phyloP scores from a whole-genome alignment of 2,888 invertebrate species.

The Agonopterix heracliana region DNA sequence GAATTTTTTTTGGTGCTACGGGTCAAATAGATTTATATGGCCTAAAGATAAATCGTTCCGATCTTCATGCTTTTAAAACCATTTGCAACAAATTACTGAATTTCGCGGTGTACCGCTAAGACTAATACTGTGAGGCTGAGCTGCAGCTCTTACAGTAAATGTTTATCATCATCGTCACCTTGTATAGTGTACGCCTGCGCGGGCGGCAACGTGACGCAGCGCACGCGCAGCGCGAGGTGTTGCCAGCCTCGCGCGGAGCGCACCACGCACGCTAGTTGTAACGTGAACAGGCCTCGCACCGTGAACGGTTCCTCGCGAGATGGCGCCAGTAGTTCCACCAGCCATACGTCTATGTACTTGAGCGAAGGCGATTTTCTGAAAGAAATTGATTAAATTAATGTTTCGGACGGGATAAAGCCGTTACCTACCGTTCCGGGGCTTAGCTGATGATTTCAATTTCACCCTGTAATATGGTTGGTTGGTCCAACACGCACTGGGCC shows the following conservation, averaged over 20 bases:
- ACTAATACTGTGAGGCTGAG: too few relatives aligned
- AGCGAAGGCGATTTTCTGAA: conserved; percentile 75
- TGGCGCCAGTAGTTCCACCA: conserved; percentile 91
- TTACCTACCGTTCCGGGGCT: too few relatives aligned
- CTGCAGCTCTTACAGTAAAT: too few relatives aligned
- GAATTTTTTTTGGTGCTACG: too few relatives aligned
- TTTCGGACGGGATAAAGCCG: neutral
- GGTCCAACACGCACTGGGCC: too few relatives aligned
- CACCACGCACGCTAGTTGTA: conserved; percentile 97
- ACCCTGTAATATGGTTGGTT: too few relatives aligned
- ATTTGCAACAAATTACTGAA: too few relatives aligned
- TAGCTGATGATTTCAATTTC: too few relatives aligned
- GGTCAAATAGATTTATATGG: too few relatives aligned
- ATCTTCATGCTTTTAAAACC: too few relatives aligned
- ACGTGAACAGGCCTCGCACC: conserved; percentile 94
- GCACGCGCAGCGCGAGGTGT: conserved; percentile 88
- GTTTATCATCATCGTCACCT: conserved; percentile 19
- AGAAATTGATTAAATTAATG: neutral
- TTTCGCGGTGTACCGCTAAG: too few relatives aligned
- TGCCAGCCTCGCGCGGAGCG: conserved; percentile 95
- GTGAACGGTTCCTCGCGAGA: conserved; percentile 88
- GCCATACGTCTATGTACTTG: conserved; percentile 97
- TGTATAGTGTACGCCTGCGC: conserved; percentile 27
- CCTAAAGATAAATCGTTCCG: too few relatives aligned
- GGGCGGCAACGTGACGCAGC: conserved; percentile 79